Conservation (phyloP, 2,797 vertebrate species). For the Trematomus bernacchii region DNA sequence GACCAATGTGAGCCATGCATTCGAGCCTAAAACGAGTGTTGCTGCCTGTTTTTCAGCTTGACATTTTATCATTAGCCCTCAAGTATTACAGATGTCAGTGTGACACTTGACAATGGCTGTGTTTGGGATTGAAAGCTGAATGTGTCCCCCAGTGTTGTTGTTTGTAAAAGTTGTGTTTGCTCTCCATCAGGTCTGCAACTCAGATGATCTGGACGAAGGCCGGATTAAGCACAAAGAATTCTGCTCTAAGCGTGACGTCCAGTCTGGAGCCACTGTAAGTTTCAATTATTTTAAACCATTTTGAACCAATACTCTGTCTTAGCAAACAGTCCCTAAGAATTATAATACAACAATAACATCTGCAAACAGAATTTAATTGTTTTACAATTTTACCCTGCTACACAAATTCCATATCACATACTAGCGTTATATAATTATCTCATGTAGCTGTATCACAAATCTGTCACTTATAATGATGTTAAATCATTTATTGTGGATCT, state of each 20-base stretch:
- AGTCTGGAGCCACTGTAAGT: conserved; percentile 82
- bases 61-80: no score
- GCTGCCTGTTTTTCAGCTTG: neutral
- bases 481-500: neutral
- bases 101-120: neutral
- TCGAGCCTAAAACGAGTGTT: neutral
- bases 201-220: conserved; percentile 69
- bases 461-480: neutral
- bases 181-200: conserved; percentile 85
- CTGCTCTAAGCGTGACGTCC: conserved; percentile 76
- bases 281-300: neutral
- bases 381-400: neutral
- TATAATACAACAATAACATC: neutral
- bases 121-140: neutral
- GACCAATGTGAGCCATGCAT: conserved; percentile 83
- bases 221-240: conserved; percentile 76
- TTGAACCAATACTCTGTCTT: neutral
- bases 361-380: no score
- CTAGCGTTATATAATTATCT: neutral
- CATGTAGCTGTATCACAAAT: neutral
- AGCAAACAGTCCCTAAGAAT: no score
- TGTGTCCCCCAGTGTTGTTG: neutral
- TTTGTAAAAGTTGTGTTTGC: neutral
- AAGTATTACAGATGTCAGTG: no score
- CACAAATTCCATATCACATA: neutral